Evolutionary conservation across 2,888 invertebrate species (phyloP).

Genomic region (Eupithecia inturbata): DNA sequence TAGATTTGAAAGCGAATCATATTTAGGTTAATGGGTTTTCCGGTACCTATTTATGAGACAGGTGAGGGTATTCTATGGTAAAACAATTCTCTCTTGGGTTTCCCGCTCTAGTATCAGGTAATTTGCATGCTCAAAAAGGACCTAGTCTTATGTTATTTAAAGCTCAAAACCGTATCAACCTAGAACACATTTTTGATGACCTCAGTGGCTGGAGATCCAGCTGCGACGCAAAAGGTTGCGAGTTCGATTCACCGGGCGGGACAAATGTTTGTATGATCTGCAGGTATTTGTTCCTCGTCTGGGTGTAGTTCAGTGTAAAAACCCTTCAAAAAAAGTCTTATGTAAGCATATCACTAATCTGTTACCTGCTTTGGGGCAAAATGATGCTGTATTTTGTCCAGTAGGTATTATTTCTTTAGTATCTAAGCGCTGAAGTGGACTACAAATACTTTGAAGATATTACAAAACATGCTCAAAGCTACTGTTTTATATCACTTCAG

Average conservation of each 20-base stretch:
- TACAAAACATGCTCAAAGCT: slow-evolving; percentile 27
- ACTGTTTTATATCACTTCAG: slow-evolving; percentile 57
- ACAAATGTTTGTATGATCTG: not conserved
- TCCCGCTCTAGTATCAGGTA: not conserved
- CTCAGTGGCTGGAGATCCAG: not conserved
- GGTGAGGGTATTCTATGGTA: not conserved
- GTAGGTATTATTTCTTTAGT: not conserved
- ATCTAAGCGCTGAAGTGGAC: not conserved
- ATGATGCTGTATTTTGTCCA: not conserved
- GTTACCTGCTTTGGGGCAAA: not conserved
- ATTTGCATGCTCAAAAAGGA: not conserved
- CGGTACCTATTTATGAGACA: not conserved
- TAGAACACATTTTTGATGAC: not conserved
- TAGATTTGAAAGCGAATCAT: slow-evolving; percentile 37
- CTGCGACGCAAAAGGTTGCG: not conserved
- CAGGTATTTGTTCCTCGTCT: not conserved
- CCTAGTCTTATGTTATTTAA: not conserved
- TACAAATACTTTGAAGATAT: not conserved
- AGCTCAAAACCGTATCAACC: not conserved
- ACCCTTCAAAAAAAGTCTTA: not conserved
- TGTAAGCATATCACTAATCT: not conserved
- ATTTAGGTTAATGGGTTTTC: slow-evolving; percentile 37
- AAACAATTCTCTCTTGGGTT: not conserved
- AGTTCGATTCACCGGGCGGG: not conserved
- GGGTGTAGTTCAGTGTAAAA: not conserved